A percentile compares a stretch with the other conserved stretches of the same genome.
These are phyloP conservation scores for Gymnocephalus cernua DNA, from an alignment of 2,113 vertebrate species.

Conservation along the genomic window DNA sequence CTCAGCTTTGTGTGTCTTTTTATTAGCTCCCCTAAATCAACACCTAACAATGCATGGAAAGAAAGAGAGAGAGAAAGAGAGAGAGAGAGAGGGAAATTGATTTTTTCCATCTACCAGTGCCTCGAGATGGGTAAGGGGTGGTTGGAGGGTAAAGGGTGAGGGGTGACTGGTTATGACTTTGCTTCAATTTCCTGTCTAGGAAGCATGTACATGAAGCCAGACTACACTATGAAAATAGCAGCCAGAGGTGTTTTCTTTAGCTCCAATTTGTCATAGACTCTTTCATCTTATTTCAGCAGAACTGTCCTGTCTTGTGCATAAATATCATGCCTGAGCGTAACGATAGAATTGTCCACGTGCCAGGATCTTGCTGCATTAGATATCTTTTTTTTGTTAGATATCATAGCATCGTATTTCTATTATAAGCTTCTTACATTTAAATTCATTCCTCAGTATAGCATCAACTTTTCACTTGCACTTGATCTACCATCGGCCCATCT, in stretches of 20 bases:
- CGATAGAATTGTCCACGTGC: conserved; percentile 23
- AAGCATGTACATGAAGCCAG: conserved; percentile 41
- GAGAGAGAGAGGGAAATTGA: conserved; percentile 71
- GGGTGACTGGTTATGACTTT: conserved; percentile 64
- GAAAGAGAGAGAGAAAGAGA: conserved; percentile 43
- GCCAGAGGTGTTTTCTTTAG: conserved; percentile 32
- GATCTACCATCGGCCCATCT: conserved; percentile 25
- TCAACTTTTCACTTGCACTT: conserved; percentile 27
- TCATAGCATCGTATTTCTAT: conserved; percentile 36
- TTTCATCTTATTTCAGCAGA: conserved; percentile 44
- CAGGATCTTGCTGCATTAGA: conserved; percentile 29
- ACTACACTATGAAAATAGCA: conserved; percentile 38
- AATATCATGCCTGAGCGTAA: conserved; percentile 9
- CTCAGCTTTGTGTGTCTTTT: conserved; percentile 81
- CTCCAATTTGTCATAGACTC: conserved; percentile 47
- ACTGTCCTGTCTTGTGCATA: conserved; percentile 34
- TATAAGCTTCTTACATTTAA: conserved; percentile 64
- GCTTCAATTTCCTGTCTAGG: conserved; percentile 69
- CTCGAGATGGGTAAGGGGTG: conserved; percentile 73
- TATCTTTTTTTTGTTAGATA: conserved; percentile 28
- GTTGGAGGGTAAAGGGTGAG: conserved; percentile 69
- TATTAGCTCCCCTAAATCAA: conserved; percentile 84
- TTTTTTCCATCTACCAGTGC: conserved; percentile 74
- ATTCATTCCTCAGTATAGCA: conserved; percentile 29
- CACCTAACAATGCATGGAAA: conserved; percentile 79